These are phyloP conservation scores for Ciconia boyciana DNA, from an alignment of 2,113 vertebrate species.

Conservation along the genomic window DNA sequence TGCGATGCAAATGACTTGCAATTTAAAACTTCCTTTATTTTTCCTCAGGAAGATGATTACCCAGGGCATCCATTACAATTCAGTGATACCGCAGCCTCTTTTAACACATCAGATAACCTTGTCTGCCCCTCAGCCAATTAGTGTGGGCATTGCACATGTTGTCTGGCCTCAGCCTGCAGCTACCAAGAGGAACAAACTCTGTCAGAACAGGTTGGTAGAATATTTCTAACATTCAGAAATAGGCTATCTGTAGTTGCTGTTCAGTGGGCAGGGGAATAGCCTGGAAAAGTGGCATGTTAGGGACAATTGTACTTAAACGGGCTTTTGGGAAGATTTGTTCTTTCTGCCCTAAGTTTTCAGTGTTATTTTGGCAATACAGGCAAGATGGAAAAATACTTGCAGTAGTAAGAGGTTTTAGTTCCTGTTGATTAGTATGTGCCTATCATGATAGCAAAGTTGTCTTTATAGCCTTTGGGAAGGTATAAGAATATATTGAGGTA, in stretches of 20 bases:
- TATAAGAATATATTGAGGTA: neutral
- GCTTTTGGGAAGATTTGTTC: neutral
- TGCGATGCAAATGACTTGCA: neutral
- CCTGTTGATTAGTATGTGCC: neutral
- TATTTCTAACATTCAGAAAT: neutral
- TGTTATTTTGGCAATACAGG: constrained; percentile 46
- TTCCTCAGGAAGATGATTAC: constrained; percentile 89
- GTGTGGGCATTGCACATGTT: constrained; percentile 96
- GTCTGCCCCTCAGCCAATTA: constrained; percentile 94
- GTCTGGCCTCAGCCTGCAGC: constrained; percentile 94
- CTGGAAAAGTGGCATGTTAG: neutral
- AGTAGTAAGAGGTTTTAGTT: constrained; percentile 8
- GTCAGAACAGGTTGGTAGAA: constrained; percentile 87
- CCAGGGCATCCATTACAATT: constrained; percentile 92
- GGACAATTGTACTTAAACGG: constrained; percentile 12
- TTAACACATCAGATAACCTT: constrained; percentile 95
- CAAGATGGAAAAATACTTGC: constrained; percentile 18
- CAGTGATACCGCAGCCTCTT: constrained; percentile 91
- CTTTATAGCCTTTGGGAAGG: neutral
- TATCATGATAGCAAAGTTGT: neutral
- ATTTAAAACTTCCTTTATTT: constrained; percentile 23
- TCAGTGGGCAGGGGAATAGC: neutral
- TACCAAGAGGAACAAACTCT: constrained; percentile 89
- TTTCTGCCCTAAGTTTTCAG: constrained; percentile 35
- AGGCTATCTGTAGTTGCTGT: neutral